Evolutionary conservation across 1,140 invertebrate genomes (phyloP).

Genomic region (Neotoxoptera formosana): DNA sequence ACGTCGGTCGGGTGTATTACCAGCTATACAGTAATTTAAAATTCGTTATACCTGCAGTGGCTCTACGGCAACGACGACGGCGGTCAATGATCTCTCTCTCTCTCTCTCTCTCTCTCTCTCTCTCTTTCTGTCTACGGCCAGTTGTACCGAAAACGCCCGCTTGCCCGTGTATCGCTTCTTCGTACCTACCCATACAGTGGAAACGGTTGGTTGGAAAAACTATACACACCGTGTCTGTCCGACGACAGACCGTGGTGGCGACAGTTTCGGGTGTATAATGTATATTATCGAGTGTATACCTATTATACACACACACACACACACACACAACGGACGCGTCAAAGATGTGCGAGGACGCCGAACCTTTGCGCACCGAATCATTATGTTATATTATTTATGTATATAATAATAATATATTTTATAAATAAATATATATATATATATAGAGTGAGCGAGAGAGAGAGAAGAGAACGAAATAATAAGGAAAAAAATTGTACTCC

Average conservation of each 20-base stretch:
- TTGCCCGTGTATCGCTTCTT: not conserved
- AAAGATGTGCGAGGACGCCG: conserved; percentile 39
- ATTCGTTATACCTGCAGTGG: conserved; percentile 49
- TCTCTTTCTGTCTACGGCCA: not conserved
- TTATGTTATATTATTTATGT: conserved; percentile 46
- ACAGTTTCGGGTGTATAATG: not conserved
- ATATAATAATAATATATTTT: not conserved
- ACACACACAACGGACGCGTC: not conserved
- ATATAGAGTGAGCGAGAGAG: not conserved
- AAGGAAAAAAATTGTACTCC: conserved; percentile 26
- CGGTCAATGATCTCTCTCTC: conserved; percentile 52
- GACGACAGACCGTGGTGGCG: not conserved
- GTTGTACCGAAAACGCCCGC: conserved; percentile 9
- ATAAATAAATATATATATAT: conserved; percentile 16
- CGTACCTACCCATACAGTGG: not conserved
- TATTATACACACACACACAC: not conserved
- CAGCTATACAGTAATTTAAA: conserved; percentile 44
- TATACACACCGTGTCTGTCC: not conserved
- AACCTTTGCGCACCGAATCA: conserved; percentile 44
- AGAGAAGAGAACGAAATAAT: not conserved
- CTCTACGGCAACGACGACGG: not conserved
- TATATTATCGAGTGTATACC: no score
- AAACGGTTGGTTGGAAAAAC: conserved; percentile 46
- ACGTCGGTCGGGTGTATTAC: not conserved
- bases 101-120: not conserved